A percentile compares a stretch with the other conserved stretches of the same genome.
Evolutionary conservation across 2,888 invertebrate genomes (phyloP).

Genomic region (Cephus nigrinus): DNA sequence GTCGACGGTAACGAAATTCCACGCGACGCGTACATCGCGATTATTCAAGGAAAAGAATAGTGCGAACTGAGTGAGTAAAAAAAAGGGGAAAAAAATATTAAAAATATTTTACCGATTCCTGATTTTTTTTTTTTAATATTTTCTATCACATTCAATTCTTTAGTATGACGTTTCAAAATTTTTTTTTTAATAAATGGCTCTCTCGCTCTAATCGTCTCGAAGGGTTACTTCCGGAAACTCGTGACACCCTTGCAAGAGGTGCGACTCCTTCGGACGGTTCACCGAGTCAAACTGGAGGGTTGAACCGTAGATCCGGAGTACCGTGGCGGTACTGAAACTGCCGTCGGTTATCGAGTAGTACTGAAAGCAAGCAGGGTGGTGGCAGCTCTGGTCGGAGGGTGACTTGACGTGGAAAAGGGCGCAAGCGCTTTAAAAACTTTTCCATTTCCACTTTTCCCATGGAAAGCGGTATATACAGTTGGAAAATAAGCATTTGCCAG

Average conservation of each 20-base stretch:
- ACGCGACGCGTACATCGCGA: not conserved
- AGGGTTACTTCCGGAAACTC: not conserved
- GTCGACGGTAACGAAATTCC: not conserved
- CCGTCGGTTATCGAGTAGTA: slow-evolving; percentile 59
- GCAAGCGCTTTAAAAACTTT: slow-evolving; percentile 41
- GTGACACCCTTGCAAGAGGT: not conserved
- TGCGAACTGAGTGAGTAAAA: not conserved
- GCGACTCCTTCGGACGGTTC: not conserved
- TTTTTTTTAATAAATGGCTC: not conserved
- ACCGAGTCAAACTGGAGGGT: slow-evolving; percentile 1
- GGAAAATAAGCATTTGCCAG: not conserved
- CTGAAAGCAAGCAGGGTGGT: slow-evolving; percentile 47
- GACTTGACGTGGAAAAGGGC: slow-evolving; percentile 31
- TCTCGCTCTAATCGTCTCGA: not conserved
- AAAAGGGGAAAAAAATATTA: not conserved
- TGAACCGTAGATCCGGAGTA: slow-evolving; percentile 47
- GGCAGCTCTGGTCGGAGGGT: slow-evolving; percentile 44
- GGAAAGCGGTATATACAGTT: not conserved
- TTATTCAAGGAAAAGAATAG: not conserved
- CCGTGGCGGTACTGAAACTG: slow-evolving; percentile 61
- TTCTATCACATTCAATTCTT: not conserved
- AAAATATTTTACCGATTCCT: not conserved
- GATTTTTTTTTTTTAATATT: not conserved
- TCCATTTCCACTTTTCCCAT: slow-evolving; percentile 25
- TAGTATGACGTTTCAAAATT: not conserved